Evolutionary conservation across 2,113 vertebrate species (phyloP), one percentile per base, ranked within the genome.

Genomic region (Brachyhypopomus gauderio): DNA sequence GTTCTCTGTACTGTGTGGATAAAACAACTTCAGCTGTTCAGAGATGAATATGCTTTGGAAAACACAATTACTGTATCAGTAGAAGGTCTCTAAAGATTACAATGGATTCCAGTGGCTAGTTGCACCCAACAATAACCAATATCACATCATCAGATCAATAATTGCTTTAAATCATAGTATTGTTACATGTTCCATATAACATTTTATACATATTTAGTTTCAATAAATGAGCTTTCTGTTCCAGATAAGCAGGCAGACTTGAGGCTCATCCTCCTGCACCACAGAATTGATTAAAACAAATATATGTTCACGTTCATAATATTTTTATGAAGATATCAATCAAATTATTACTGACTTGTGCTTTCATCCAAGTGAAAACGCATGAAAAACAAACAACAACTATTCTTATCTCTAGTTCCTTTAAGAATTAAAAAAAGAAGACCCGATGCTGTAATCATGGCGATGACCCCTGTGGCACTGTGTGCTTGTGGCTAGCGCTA

Each of bases 391-490:
- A 52, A 12, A 52, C 45, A 14, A 14, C 12, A 52, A 52, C 9
- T 14, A 52, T 52, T 52, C 45, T 52, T 52, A 52, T 52, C 45
- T 52, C 45, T 52, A 52, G 45, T 52, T 52, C 45, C 45, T 52
- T 52, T 52, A 52, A 52, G 45, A 52, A 52, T 52, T 7, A 52
- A 52, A 52, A 52, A 34, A 75, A 25, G 36, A 56, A 63, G 25
- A 30, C 3, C 30, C 3, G 59, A 70, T 75, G 56, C 27, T 80
- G 85, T 86, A 62, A 62, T 58, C 79, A 38, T 83, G 67, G 84
- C 84, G 86, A 36, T 23, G 81, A 77, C 77, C 34, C 45, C 82
- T 89, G 27, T 30, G 45, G 6, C 16, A 73, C 22, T 41, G 69
- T 66, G 0, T 77, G 63, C 71, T 79, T 77, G 30, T 58, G 59